Evolutionary conservation across 2,797 vertebrate genomes (phyloP).

Genomic region (Smutsia gigantea): DNA sequence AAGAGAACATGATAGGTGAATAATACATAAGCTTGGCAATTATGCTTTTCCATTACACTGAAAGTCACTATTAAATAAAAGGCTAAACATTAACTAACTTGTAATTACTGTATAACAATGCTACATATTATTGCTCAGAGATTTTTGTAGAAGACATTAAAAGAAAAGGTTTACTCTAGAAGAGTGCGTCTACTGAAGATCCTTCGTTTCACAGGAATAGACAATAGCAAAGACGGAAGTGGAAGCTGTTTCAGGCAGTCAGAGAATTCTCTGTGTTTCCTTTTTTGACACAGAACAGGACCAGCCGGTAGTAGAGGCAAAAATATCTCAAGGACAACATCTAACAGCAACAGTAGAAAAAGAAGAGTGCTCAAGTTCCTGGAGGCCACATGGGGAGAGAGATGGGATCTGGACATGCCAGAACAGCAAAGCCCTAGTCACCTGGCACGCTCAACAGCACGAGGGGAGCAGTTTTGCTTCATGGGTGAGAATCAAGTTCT

Average conservation of each 20-base stretch:
- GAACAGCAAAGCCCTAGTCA: not conserved
- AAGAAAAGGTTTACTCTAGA: not conserved
- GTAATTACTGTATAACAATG: slow-evolving; percentile 54
- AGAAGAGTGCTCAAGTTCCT: not conserved
- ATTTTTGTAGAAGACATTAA: slow-evolving; percentile 11
- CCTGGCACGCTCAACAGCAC: not conserved
- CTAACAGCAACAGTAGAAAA: not conserved
- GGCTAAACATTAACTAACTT: slow-evolving; percentile 46
- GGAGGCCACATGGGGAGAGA: not conserved
- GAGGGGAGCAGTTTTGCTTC: not conserved
- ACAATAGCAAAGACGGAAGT: not conserved
- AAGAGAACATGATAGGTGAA: slow-evolving; percentile 40
- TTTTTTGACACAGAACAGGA: not conserved
- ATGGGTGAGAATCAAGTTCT: not conserved
- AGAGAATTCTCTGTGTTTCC: not conserved
- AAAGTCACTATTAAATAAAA: slow-evolving; percentile 67
- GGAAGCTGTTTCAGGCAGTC: not conserved
- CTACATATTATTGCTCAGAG: slow-evolving; percentile 1
- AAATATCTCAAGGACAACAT: not conserved
- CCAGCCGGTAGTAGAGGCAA: not conserved
- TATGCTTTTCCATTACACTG: slow-evolving; percentile 6
- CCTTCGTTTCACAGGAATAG: not conserved
- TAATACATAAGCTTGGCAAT: slow-evolving; percentile 43
- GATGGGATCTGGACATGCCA: not conserved
- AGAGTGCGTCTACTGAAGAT: not conserved